Evolutionary conservation across 2,888 invertebrate genomes (phyloP).

Genomic region (Odontocerum albicorne): DNA sequence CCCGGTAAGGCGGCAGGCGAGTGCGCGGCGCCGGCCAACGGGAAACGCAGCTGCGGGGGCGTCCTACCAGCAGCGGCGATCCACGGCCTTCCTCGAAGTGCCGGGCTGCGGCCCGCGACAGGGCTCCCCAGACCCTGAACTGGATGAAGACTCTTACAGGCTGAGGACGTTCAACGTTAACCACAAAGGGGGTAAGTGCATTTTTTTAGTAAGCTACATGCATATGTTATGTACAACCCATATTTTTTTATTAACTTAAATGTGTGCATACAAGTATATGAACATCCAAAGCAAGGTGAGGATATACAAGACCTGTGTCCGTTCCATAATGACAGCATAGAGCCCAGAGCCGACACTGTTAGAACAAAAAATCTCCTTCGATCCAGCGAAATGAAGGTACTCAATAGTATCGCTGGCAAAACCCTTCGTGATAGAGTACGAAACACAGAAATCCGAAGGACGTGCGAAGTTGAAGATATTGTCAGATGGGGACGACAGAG

Average conservation of each 20-base stretch:
- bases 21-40: constrained; percentile 59
- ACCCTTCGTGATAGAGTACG: no score
- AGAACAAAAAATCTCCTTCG: no score
- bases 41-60: constrained; percentile 46
- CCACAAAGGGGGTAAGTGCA: constrained; percentile 78
- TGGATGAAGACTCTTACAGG: constrained; percentile 86
- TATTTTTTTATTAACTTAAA: no score
- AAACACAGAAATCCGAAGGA: no score
- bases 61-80: constrained; percentile 65
- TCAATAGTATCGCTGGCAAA: no score
- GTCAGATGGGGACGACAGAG: no score
- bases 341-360: no score
- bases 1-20: constrained; percentile 64
- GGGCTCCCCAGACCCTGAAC: constrained; percentile 58
- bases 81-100: constrained; percentile 73
- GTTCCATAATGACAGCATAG: no score
- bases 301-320: no score
- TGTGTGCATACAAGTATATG: not conserved
- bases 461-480: no score
- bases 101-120: constrained; percentile 47
- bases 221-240: not conserved
- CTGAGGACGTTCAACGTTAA: constrained; percentile 92
- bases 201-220: not conserved
- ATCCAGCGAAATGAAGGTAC: no score
- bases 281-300: no score